These are phyloP conservation scores for Trichoplusia ni DNA, from an alignment of 1,140 invertebrate species.

Conservation along the genomic window DNA sequence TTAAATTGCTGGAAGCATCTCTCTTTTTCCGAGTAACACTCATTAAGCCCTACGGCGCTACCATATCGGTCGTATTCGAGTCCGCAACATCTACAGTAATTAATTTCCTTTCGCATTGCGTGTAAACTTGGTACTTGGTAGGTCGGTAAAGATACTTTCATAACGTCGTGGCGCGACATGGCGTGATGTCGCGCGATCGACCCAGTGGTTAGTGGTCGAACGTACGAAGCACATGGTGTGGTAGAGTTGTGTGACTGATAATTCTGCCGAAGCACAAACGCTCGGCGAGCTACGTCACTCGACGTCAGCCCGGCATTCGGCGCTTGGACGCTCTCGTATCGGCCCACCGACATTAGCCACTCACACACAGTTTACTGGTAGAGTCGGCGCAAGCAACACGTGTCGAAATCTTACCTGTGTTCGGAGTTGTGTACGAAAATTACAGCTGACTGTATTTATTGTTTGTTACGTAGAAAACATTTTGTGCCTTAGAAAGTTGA, in stretches of 20 bases:
- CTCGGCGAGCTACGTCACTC: slow-evolving; percentile 39
- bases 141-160: slow-evolving; percentile 61
- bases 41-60: not conserved
- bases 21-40: not conserved
- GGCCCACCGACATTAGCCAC: slow-evolving; percentile 33
- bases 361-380: slow-evolving; percentile 46
- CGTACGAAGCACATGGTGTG: slow-evolving; percentile 20
- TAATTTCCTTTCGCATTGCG: slow-evolving; percentile 26
- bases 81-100: slow-evolving; percentile 3
- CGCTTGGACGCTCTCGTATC: slow-evolving; percentile 30
- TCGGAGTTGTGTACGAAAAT: slow-evolving; percentile 25
- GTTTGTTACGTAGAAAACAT: slow-evolving; percentile 14
- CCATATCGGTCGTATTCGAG: not conserved
- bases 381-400: slow-evolving; percentile 44
- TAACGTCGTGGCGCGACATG: slow-evolving; percentile 67
- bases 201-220: slow-evolving; percentile 35
- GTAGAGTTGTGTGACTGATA: slow-evolving; percentile 25
- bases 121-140: slow-evolving; percentile 25
- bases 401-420: slow-evolving; percentile 27
- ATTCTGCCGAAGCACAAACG: slow-evolving; percentile 14
- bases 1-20: too few species aligned
- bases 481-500: slow-evolving; percentile 27
- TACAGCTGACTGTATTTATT: slow-evolving; percentile 9
- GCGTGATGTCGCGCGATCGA: slow-evolving; percentile 70
- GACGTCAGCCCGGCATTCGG: slow-evolving; percentile 36